Conservation (phyloP, 2,797 vertebrate genomes). For the Vultur gryphus region DNA sequence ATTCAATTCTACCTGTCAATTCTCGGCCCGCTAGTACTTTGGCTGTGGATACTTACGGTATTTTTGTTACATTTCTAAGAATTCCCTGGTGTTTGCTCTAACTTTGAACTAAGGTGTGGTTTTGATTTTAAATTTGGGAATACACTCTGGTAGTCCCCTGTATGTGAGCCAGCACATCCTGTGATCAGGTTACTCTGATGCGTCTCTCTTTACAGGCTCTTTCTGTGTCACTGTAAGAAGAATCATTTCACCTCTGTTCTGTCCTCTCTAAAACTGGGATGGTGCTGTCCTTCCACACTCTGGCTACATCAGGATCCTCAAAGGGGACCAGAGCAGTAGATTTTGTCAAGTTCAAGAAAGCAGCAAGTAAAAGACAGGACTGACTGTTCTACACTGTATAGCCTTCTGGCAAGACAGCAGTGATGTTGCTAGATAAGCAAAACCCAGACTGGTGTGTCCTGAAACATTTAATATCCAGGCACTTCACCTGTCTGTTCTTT, state of each 20-base stretch:
- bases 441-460: neutral
- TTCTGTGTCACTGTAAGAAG: neutral
- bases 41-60: neutral
- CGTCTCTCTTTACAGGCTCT: neutral
- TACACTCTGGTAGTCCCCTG: neutral
- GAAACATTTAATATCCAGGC: neutral
- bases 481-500: neutral
- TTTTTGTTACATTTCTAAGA: neutral
- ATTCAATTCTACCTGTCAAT: neutral
- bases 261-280: neutral
- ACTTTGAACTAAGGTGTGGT: neutral
- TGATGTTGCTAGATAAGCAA: neutral
- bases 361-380: neutral
- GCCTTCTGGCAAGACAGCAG: neutral
- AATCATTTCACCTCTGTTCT: neutral
- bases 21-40: neutral
- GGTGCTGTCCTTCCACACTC: neutral
- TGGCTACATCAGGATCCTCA: neutral
- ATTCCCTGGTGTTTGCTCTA: neutral
- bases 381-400: neutral
- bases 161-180: neutral
- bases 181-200: neutral
- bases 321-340: neutral
- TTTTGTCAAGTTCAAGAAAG: slow-evolving; percentile 13
- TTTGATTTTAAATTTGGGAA: neutral